Evolutionary conservation across 2,888 invertebrate genomes (phyloP), one percentile per base, ranked within the genome.

Genomic region (Drosophila koepferae): DNA sequence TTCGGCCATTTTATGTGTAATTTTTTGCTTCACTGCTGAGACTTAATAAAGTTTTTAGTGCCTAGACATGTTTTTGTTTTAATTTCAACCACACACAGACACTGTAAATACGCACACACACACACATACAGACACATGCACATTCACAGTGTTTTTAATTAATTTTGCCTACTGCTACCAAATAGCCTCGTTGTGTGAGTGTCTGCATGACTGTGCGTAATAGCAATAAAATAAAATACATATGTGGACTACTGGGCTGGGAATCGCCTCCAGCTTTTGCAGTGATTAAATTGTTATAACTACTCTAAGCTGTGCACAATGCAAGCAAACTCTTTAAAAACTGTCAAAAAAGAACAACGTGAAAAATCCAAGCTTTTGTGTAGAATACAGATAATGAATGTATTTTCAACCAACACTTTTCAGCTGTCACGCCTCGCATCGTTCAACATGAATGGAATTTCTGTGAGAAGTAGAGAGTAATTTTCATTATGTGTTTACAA

Each of bases 41-140:
- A 82, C 81, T 82, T 88, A 88, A 87, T 87, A 87, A 87, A 88
- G 86, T 87, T 87, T 87, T 87, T 88, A 87, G 86, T 87, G 86
- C 86, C 86, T 87, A 88, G 86, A 88, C 86, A 86, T 82, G 86
- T 77, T 87, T 85, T 85, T 86, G 82, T 86, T 82, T 81, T 77
- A 79, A 76, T 73, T 76, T 63, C 63, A 59, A 61, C 55, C 75
- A 60, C 63, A 67, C 58, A 63, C 48, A 44, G n/a, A 46, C 54
- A 51, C 16, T 41, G 43, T 44, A 16, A n/a, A 49, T n/a, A 23
- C 38, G 1, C n/a, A 59, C 23, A 41, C 40, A 55, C 10, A 40
- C 36, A 36, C 34, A 41, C 44, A 51, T 6, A 36, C 28, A 36
- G 34, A 49, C 14, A 44, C 56, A 48, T 43, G 44, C 55, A 49